Evolutionary conservation across 2,888 invertebrate genomes (phyloP).

Genomic region (Augochlorella aurata): DNA sequence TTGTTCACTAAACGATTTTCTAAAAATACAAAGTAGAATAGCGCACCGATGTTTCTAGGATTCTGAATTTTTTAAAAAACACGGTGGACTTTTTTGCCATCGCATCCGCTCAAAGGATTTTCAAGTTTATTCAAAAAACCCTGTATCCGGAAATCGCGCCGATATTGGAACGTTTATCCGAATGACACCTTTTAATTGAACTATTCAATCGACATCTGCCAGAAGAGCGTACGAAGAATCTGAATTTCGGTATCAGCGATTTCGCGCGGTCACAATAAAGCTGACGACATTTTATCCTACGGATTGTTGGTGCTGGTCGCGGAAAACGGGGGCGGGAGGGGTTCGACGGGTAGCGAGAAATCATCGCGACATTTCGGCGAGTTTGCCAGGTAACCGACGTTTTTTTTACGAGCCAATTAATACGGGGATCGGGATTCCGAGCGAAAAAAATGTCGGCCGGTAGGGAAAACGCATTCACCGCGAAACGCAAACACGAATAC

Average conservation of each 20-base stretch:
- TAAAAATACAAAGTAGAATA: not conserved
- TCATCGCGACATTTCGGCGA: slow-evolving; percentile 41
- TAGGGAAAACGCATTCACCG: slow-evolving; percentile 3
- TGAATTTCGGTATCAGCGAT: slow-evolving; percentile 40
- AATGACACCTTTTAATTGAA: slow-evolving; percentile 41
- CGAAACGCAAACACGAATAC: slow-evolving; percentile 5
- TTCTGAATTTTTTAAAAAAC: not conserved
- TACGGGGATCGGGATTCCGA: slow-evolving; percentile 31
- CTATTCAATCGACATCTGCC: slow-evolving; percentile 22
- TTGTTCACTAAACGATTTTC: not conserved
- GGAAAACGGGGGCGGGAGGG: not conserved
- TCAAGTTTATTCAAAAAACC: slow-evolving; percentile 13
- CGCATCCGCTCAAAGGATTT: not conserved
- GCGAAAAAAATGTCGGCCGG: slow-evolving; percentile 18
- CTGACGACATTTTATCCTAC: slow-evolving; percentile 44
- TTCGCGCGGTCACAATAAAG: slow-evolving; percentile 24
- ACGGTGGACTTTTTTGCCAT: not conserved
- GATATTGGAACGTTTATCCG: slow-evolving; percentile 1
- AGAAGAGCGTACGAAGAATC: not conserved
- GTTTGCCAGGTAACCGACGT: slow-evolving; percentile 10
- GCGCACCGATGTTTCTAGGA: not conserved
- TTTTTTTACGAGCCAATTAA: slow-evolving; percentile 47
- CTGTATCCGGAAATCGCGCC: not conserved
- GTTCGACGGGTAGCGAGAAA: slow-evolving; percentile 16
- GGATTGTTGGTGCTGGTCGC: no score